Base-by-base conservation (phyloP, 2,797 vertebrate genomes). In the Xyrichtys novacula region DNA sequence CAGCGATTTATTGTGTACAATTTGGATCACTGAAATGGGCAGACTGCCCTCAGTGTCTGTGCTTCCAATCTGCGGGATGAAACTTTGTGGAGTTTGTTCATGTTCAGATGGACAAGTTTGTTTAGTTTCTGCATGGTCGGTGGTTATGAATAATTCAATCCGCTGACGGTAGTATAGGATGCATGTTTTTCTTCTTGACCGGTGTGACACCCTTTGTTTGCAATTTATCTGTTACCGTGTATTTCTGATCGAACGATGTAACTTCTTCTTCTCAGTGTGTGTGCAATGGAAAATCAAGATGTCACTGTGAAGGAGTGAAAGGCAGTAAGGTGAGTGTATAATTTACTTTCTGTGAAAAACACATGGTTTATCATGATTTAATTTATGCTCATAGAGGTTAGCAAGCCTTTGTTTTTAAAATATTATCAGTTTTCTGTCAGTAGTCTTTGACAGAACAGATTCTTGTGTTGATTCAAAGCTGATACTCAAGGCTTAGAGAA, bases 221-320 rank as follows among this genome's bases (percentile, higher is more conserved):
- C n/a, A 10, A 17, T 34, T 67, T 25, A 11, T 34, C 32, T 34
- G 1, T n/a, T n/a, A 12, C 31, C 7, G 11, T 32, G 3, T 32
- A 32, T 12, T 15, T 23, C 8, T 43, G 40, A 50, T 7, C 64
- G 2, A 61, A 44, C 25, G 29, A n/a, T 48, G 0, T n/a, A 20
- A 14, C 1, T 2, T 50, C 71, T 72, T 58, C 12, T 71, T 81
- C 65, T 50, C 29, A 91, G 87, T 91, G 90, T 67, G 64, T 58
- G 17, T 92, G 90, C 66, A 78, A 7, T 12, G 78, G 83, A 42
- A 80, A 8, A 40, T 85, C 87, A 10, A 69, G 59, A 20, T 93
- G 91, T 62, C 68, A 31, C 65, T 91, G 90, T 73, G 54, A 55
- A 23, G 90, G 90, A 48, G 80, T 89, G 20, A 92, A 91, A 86